Conservation (phyloP, 2,888 invertebrate species). For the Cremastobaeus sp. region DNA sequence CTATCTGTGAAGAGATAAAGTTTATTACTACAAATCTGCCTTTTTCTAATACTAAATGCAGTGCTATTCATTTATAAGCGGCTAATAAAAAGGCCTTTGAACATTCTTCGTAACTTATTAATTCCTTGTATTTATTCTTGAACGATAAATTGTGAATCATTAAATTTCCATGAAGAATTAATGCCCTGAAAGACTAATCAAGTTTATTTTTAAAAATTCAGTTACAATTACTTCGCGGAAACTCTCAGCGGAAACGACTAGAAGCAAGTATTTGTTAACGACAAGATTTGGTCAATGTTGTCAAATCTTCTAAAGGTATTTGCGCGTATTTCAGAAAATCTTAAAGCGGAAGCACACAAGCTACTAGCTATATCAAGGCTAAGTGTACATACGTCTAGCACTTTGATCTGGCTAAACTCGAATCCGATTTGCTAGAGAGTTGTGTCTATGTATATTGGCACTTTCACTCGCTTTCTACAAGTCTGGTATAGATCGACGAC, state of each 20-base stretch:
- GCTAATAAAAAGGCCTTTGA: no score
- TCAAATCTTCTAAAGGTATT: conserved; percentile 12
- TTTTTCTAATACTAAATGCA: neutral
- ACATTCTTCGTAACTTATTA: no score
- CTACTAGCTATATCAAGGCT: conserved; percentile 36
- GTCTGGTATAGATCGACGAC: conserved; percentile 18
- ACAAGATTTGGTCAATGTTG: conserved; percentile 13
- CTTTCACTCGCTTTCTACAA: conserved; percentile 26
- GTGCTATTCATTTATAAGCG: no score
- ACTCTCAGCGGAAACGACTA: no score
- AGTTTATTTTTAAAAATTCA: neutral
- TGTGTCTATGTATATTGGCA: conserved; percentile 16
- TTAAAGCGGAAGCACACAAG: conserved; percentile 12
- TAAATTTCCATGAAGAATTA: no score
- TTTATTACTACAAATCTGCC: no score
- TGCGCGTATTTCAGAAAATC: conserved; percentile 4
- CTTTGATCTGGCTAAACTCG: conserved; percentile 48
- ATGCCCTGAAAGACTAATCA: no score
- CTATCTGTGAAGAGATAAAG: neutral
- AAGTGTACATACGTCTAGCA: conserved; percentile 40
- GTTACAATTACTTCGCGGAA: no score
- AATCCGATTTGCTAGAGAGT: conserved; percentile 39
- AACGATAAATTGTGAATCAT: no score
- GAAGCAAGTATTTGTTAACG: neutral
- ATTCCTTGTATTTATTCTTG: no score